Evolutionary conservation across 2,888 invertebrate genomes (phyloP).

Genomic region (Odontothrips loti): DNA sequence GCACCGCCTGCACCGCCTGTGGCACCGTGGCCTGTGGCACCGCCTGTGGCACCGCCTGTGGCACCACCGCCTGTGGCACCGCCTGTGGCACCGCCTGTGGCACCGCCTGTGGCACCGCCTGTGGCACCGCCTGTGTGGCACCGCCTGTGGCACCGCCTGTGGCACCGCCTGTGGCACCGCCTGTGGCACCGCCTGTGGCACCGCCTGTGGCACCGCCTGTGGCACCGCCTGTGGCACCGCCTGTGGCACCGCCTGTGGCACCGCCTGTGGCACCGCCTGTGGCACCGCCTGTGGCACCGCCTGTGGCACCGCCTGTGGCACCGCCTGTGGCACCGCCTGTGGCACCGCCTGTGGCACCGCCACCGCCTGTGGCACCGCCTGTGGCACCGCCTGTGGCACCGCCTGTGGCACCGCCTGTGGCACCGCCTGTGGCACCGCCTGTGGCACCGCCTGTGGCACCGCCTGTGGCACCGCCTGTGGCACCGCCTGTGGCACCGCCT

Average conservation of each 20-base stretch:
- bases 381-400: neutral
- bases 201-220: neutral
- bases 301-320: neutral
- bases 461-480: too few species aligned
- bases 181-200: neutral
- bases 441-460: neutral
- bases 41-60: neutral
- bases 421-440: too few species aligned
- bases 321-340: too few species aligned
- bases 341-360: neutral
- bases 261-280: too few species aligned
- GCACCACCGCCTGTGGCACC: too few species aligned
- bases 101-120: too few species aligned
- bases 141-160: neutral
- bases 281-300: neutral
- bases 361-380: too few species aligned
- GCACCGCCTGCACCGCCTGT: too few species aligned
- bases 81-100: neutral
- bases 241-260: neutral
- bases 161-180: too few species aligned
- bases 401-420: neutral
- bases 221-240: too few species aligned
- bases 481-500: neutral
- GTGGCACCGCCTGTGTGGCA: too few species aligned
- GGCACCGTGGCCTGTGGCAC: neutral